These are phyloP conservation scores for Lophotriccus pileatus DNA, from an alignment of 2,797 vertebrate genomes.

Conservation along the genomic window DNA sequence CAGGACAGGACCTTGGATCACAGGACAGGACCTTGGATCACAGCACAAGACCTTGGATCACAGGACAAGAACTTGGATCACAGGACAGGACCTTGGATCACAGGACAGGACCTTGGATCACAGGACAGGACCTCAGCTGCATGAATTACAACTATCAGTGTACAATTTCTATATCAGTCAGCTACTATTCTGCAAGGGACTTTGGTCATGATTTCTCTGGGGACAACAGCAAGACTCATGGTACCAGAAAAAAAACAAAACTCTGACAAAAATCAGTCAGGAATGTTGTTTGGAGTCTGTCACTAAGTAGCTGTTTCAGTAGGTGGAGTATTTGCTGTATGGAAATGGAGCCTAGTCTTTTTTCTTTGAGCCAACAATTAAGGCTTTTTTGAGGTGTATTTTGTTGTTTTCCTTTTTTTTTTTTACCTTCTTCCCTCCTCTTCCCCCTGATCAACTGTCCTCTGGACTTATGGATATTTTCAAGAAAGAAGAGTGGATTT, in stretches of 20 bases:
- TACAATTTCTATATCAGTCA: background rate
- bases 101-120: background rate
- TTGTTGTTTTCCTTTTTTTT: background rate
- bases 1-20: background rate
- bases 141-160: rapidly evolving
- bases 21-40: background rate
- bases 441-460: background rate
- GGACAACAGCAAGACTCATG: background rate
- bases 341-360: background rate
- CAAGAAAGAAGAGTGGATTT: background rate
- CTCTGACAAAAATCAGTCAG: background rate
- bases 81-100: background rate
- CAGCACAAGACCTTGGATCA: background rate
- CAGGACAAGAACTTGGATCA: background rate
- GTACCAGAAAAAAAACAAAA: background rate
- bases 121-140: background rate
- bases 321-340: background rate
- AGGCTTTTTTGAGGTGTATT: background rate
- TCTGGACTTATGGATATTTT: background rate
- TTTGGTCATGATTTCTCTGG: background rate
- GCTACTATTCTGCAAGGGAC: background rate
- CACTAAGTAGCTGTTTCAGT: background rate
- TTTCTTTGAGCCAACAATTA: background rate
- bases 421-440: background rate
- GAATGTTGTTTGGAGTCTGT: background rate